These are phyloP conservation scores for Callyntrura guangdongensis DNA, from an alignment of 2,888 invertebrate species.

Conservation along the genomic window DNA sequence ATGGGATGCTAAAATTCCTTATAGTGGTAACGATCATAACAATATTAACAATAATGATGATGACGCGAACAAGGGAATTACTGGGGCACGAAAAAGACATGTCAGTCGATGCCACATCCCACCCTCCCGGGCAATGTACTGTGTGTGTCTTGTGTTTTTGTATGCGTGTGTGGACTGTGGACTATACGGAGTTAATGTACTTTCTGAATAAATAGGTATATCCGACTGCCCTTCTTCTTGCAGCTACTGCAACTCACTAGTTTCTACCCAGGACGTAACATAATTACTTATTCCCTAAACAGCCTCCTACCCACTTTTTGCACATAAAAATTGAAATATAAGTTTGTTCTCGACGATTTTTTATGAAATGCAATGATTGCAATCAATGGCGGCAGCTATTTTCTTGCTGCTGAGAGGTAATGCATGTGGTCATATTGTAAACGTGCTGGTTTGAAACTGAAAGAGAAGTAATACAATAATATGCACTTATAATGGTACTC, in stretches of 20 bases:
- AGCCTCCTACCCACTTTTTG: slow-evolving; percentile 81
- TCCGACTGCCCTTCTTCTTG: slow-evolving; percentile 56
- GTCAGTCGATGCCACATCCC: slow-evolving; percentile 65
- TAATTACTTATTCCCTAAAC: slow-evolving; percentile 83
- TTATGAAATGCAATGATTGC: slow-evolving; percentile 79
- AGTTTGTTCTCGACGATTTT: slow-evolving; percentile 73
- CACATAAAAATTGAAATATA: slow-evolving; percentile 80
- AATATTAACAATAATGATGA: slow-evolving; percentile 27
- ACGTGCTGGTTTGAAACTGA: neutral
- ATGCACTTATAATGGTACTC: neutral
- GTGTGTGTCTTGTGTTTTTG: slow-evolving; percentile 28
- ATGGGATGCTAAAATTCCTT: neutral
- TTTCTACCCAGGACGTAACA: slow-evolving; percentile 79
- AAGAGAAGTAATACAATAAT: neutral
- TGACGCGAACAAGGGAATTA: slow-evolving; percentile 41
- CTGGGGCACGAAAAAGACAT: slow-evolving; percentile 28
- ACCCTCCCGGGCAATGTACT: slow-evolving; percentile 73
- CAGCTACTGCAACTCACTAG: slow-evolving; percentile 55
- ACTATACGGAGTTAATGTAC: slow-evolving; percentile 14
- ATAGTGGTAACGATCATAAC: neutral
- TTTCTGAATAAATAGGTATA: neutral
- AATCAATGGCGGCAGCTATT: slow-evolving; percentile 69
- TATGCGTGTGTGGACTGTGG: neutral
- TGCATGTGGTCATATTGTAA: neutral
- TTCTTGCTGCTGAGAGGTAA: neutral